Evolutionary conservation across 2,113 vertebrate genomes (phyloP).

Genomic region (Chiloscyllium plagiosum): DNA sequence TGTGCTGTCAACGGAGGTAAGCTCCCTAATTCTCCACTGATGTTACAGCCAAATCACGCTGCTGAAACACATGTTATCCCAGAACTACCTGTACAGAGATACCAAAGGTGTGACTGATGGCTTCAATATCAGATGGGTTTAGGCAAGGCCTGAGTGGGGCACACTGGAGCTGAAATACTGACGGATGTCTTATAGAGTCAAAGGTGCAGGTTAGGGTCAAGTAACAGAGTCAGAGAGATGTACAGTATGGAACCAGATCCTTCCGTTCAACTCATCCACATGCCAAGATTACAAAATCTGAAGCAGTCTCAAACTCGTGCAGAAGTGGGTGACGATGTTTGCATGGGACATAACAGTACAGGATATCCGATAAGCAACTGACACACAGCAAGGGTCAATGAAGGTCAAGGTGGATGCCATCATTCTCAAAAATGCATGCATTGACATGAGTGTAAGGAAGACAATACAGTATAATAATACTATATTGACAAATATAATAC

Average conservation of each 20-base stretch:
- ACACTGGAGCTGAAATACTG: not conserved
- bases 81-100: not conserved
- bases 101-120: not conserved
- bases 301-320: no score
- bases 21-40: no score
- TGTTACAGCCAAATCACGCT: no score
- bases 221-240: no score
- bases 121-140: not conserved
- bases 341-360: not conserved
- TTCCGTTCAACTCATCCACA: no score
- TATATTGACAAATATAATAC: constrained; percentile 42
- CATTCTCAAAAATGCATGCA: not conserved
- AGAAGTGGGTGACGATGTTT: no score
- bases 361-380: not conserved
- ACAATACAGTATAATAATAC: not conserved
- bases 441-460: not conserved
- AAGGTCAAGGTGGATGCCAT: not conserved
- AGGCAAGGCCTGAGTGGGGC: not conserved
- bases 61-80: no score
- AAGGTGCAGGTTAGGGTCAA: not conserved
- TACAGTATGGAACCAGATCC: no score
- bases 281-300: no score
- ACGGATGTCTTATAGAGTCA: not conserved
- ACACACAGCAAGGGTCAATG: no score
- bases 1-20: no score